phyloP scores from a whole-genome alignment of 92 coral and sea anemone species.

The Bergia puertoricense region DNA sequence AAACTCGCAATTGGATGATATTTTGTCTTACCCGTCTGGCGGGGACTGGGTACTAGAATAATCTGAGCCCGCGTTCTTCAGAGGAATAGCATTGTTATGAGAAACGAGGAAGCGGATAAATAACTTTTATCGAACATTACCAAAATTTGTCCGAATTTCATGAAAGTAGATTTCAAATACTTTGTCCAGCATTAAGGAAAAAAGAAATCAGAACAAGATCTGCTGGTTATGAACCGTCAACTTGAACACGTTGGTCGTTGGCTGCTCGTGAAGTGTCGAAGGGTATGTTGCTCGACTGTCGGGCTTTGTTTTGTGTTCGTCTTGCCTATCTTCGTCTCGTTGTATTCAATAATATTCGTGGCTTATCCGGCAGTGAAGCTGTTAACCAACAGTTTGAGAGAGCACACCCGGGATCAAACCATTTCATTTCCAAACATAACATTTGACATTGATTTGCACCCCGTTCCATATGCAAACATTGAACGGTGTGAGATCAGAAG shows the following conservation, averaged over 20 bases:
- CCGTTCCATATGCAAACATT: conserved; percentile 30
- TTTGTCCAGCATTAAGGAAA: neutral
- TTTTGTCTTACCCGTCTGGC: no score
- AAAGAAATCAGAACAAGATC: neutral
- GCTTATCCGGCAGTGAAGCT: conserved; percentile 44
- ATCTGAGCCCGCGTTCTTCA: neutral
- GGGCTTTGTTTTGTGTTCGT: conserved; percentile 10
- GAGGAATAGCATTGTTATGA: neutral
- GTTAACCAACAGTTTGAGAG: conserved; percentile 2
- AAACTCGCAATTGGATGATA: no score
- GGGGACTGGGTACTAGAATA: neutral
- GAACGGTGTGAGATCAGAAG: conserved; percentile 41
- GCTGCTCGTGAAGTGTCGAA: conserved; percentile 30
- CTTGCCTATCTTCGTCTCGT: conserved; percentile 18
- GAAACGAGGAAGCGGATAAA: neutral
- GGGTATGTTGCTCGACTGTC: conserved; percentile 5
- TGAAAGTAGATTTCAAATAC: neutral
- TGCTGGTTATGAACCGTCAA: conserved; percentile 6
- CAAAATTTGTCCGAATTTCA: neutral
- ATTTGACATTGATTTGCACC: conserved; percentile 7
- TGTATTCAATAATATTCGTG: conserved; percentile 32
- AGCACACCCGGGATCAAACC: neutral
- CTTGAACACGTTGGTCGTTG: conserved; percentile 8
- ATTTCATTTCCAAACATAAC: neutral
- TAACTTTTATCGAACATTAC: neutral